Base-by-base conservation (phyloP, 2,113 vertebrate genomes). In the Paralichthys olivaceus region DNA sequence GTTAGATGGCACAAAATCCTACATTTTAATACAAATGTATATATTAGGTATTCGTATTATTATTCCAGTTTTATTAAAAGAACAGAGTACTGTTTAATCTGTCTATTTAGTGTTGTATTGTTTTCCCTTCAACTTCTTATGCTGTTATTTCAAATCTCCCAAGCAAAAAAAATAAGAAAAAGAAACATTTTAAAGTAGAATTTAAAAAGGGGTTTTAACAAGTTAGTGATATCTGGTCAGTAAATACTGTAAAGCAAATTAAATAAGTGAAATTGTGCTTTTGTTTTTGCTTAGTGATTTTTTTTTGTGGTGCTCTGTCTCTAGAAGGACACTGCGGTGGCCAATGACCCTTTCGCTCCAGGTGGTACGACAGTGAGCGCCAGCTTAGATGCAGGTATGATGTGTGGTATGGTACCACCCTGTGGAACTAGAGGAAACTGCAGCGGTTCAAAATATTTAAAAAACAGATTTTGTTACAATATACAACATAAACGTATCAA, bases 271-370 rank as follows among this genome's bases (percentile, higher is more conserved):
- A 32, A 2, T 7, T 34, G 32, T 34, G 32, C 9, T 7, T 34
- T 34, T 34, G 32, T 34, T 34, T 34, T 12, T 40, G 12, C 37
- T 40, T 1, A 40, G 11, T 40, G 12, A 29, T 29, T 7, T 34
- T 34, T 34, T 9, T 28, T 3, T 28, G 7, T 32, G 9, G 9
- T 34, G 15, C 59, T 89, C 81, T 86, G 9, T 75, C 77, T 89
- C 86, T 70, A 98, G 97, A 94, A 94, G 84, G 96, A 97, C 54
- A 22, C 90, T 5, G 77, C 96, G 91, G 85, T 80, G 59, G 79
- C 93, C 85, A 97, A 98, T 76, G 98, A 99, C 81, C 98, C 98
- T 2, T 99, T 99, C 86, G 98, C 97, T 90, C 98, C 98, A 56
- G 97, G 97, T 83, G 97, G 97, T 74, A 98, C 95, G 7, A 87